Conservation (phyloP, 2,888 invertebrate species). For the Teleiodes luculella region DNA sequence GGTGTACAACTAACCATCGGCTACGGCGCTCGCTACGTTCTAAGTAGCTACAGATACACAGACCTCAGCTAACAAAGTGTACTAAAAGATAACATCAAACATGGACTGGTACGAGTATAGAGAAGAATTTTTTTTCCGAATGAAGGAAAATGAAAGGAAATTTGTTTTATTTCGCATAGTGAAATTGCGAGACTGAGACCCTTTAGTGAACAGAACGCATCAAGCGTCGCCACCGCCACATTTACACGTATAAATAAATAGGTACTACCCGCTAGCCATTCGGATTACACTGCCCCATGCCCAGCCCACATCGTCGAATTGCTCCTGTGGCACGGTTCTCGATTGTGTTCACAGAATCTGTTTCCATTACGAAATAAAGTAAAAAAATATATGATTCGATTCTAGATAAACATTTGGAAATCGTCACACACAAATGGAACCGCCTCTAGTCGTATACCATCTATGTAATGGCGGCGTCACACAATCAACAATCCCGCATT, state of each 20-base stretch:
- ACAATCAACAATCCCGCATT: constrained; percentile 67
- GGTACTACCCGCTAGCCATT: constrained; percentile 42
- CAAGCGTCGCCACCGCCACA: constrained; percentile 24
- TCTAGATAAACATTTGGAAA: constrained; percentile 21
- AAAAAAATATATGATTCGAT: constrained; percentile 14
- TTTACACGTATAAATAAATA: constrained; percentile 31
- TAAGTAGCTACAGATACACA: neutral
- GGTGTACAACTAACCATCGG: constrained; percentile 24
- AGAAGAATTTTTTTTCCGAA: too few species aligned
- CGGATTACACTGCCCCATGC: constrained; percentile 31
- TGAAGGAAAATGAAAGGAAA: too few species aligned
- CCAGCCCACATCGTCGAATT: constrained; percentile 29
- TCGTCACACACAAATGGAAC: constrained; percentile 28
- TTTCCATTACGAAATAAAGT: constrained; percentile 3
- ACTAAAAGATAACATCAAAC: too few species aligned
- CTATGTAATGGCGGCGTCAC: constrained; percentile 46
- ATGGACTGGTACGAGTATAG: too few species aligned
- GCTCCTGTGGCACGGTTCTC: constrained; percentile 29
- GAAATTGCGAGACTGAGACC: too few species aligned
- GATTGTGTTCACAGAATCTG: constrained; percentile 15
- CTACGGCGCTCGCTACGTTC: neutral
- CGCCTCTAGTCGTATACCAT: constrained; percentile 35
- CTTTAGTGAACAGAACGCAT: constrained; percentile 20
- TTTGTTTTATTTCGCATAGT: too few species aligned
- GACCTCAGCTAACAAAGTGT: too few species aligned